Conservation (phyloP, 2,888 invertebrate genomes). For the Ernsta delagoae region DNA sequence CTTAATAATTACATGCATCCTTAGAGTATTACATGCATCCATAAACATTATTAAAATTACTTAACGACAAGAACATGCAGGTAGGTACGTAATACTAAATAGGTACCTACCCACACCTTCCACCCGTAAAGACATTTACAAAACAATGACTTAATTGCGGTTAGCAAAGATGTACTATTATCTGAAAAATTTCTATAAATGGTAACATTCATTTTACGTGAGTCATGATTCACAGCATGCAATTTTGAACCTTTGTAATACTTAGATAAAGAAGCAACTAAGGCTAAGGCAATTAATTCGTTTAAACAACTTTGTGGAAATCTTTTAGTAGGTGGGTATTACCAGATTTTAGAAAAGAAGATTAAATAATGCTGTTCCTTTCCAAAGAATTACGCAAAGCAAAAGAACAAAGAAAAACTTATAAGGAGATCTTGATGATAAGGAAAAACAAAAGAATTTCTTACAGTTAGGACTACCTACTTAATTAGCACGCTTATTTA, state of each 20-base stretch:
- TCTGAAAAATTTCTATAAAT: background rate
- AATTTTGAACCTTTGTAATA: conserved; percentile 2
- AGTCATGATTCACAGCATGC: background rate
- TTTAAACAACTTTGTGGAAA: background rate
- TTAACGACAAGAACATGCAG: background rate
- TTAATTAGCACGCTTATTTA: too few species aligned
- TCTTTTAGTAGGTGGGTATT: background rate
- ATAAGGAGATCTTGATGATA: conserved; percentile 54
- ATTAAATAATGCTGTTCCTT: background rate
- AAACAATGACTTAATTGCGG: conserved; percentile 6
- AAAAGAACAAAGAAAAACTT: conserved; percentile 41
- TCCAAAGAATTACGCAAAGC: conserved; percentile 39
- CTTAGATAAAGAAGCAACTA: background rate
- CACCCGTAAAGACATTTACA: background rate
- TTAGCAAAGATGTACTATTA: background rate
- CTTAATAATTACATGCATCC: too few species aligned
- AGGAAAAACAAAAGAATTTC: conserved; percentile 48
- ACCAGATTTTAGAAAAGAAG: conserved; percentile 17
- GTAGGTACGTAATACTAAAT: background rate
- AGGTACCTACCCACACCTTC: too few species aligned
- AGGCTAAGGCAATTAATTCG: background rate
- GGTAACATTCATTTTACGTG: background rate
- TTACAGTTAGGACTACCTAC: too few species aligned
- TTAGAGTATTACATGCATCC: too few species aligned
- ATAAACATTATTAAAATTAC: too few species aligned